Evolutionary conservation across 2,113 vertebrate species (phyloP).

Genomic region (Mirounga angustirostris): DNA sequence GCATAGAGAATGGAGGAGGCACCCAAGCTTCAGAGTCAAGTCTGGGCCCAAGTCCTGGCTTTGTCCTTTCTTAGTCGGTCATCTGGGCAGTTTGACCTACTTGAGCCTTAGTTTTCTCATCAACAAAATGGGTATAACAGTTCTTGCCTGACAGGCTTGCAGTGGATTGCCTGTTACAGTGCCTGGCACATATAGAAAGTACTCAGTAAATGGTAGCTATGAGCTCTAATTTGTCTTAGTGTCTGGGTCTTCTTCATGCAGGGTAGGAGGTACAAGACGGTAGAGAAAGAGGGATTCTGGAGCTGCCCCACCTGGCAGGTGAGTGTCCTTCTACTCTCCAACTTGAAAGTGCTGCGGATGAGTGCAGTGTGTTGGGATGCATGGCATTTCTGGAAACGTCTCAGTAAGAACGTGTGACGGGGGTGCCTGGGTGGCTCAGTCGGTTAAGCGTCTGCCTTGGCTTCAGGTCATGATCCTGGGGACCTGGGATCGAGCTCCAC

Average conservation of each 20-base stretch:
- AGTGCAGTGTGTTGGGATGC: conserved; percentile 55
- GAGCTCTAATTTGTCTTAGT: background rate
- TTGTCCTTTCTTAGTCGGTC: background rate
- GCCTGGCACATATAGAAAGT: background rate
- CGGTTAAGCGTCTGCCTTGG: too few species aligned
- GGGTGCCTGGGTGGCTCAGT: background rate
- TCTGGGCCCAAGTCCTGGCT: background rate
- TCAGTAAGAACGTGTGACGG: conserved; percentile 52
- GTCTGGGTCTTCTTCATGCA: background rate
- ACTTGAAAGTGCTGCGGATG: background rate
- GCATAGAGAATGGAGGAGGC: background rate
- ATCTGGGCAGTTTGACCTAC: background rate
- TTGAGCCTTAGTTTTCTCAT: background rate
- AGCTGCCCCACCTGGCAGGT: background rate
- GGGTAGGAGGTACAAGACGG: background rate
- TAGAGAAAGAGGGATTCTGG: background rate
- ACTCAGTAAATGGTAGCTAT: background rate
- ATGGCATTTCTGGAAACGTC: conserved; percentile 62
- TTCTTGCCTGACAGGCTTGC: background rate
- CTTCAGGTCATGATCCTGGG: too few species aligned
- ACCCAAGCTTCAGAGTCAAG: background rate
- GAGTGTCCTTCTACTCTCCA: background rate
- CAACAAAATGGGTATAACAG: background rate
- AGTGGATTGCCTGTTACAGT: too few species aligned
- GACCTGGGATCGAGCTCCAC: too few species aligned